Conservation (phyloP, 2,888 invertebrate genomes). For the Balanococcus diminutus region DNA sequence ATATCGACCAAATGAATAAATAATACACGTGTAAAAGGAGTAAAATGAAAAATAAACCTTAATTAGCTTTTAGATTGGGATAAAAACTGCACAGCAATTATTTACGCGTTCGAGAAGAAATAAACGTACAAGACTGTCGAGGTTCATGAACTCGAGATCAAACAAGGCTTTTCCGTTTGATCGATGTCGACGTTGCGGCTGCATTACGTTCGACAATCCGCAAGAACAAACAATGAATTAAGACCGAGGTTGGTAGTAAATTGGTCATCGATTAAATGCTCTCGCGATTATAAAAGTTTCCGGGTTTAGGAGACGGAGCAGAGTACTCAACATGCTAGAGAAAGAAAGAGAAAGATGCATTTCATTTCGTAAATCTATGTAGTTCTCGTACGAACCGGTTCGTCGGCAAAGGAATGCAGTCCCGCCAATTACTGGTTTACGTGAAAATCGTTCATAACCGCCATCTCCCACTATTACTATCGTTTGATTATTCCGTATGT, state of each 20-base stretch:
- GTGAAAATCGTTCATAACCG: slow-evolving; percentile 35
- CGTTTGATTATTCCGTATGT: neutral
- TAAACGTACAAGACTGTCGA: too few species aligned
- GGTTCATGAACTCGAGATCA: neutral
- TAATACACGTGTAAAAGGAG: too few species aligned
- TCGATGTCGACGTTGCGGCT: neutral
- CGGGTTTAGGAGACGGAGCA: neutral
- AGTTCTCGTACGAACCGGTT: neutral
- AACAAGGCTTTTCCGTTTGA: neutral
- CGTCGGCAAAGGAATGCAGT: neutral
- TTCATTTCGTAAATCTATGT: slow-evolving; percentile 14
- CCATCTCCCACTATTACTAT: slow-evolving; percentile 37
- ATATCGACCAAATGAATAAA: too few species aligned
- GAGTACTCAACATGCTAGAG: neutral
- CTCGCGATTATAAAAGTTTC: neutral
- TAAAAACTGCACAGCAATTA: neutral
- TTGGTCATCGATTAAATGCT: neutral
- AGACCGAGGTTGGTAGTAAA: neutral
- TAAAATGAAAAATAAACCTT: neutral
- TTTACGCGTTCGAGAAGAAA: neutral
- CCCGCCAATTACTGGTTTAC: slow-evolving; percentile 35
- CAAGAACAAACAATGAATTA: neutral
- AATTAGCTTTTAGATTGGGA: neutral
- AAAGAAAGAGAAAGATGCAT: neutral
- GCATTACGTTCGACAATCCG: neutral